Conservation (phyloP, 2,888 invertebrate species). For the Drosophila cracens region DNA sequence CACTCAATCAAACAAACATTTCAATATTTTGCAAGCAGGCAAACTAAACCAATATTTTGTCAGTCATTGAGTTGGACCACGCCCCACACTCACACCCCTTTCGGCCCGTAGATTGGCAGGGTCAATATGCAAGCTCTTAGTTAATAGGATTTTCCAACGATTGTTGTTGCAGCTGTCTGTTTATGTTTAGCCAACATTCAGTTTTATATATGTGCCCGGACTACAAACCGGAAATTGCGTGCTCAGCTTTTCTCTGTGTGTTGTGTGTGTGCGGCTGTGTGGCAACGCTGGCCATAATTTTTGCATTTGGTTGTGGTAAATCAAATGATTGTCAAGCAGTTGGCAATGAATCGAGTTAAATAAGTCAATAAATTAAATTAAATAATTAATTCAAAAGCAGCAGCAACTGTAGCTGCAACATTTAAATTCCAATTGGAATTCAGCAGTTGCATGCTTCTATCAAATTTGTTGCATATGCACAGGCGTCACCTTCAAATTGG, state of each 20-base stretch:
- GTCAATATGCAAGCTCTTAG: slow-evolving; percentile 32
- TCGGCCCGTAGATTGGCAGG: background rate
- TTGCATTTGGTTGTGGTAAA: slow-evolving; percentile 41
- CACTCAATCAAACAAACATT: slow-evolving; percentile 68
- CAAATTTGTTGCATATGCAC: slow-evolving; percentile 59
- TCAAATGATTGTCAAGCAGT: slow-evolving; percentile 44
- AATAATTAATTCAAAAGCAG: slow-evolving; percentile 55
- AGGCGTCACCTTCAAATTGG: slow-evolving; percentile 51
- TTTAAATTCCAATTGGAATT: slow-evolving; percentile 23
- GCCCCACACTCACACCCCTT: background rate
- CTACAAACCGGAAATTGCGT: slow-evolving; percentile 60
- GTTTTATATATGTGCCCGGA: slow-evolving; percentile 2
- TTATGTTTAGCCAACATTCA: slow-evolving; percentile 17
- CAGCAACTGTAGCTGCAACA: slow-evolving; percentile 9
- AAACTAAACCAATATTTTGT: slow-evolving; percentile 56
- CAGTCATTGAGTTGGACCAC: slow-evolving; percentile 32
- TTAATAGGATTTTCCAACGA: slow-evolving; percentile 57
- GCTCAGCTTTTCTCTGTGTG: slow-evolving; percentile 29
- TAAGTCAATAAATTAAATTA: slow-evolving; percentile 65
- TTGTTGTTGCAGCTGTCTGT: slow-evolving; percentile 20
- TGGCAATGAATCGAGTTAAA: slow-evolving; percentile 54
- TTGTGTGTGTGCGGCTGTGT: slow-evolving; percentile 9
- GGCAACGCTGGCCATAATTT: slow-evolving; percentile 35
- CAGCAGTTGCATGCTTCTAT: slow-evolving; percentile 5
- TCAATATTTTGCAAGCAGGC: slow-evolving; percentile 55